Conservation (phyloP, 1,140 invertebrate genomes). For the Hermatobates lingyangjiaoensis region DNA sequence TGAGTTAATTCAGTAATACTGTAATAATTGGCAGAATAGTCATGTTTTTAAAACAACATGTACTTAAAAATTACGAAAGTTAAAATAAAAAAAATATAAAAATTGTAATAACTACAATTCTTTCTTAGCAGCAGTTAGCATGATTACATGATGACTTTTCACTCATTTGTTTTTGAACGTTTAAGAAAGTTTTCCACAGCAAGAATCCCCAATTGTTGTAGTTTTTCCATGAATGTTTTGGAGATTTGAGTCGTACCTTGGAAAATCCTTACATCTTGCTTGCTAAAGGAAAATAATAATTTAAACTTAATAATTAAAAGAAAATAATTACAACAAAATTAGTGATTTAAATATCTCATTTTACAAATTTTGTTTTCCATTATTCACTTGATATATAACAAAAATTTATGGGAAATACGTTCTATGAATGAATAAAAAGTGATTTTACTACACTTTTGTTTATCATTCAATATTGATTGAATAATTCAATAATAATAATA, state of each 20-base stretch:
- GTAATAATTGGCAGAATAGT: too few species aligned
- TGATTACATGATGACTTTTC: too few species aligned
- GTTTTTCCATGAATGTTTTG: constrained; percentile 51
- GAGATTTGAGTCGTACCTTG: constrained; percentile 44
- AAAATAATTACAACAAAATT: not conserved
- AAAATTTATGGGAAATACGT: not conserved
- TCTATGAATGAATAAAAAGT: not conserved
- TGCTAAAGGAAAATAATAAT: constrained; percentile 33
- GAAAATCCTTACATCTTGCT: constrained; percentile 54
- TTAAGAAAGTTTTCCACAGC: constrained; percentile 39
- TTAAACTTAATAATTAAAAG: constrained; percentile 1
- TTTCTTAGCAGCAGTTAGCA: too few species aligned
- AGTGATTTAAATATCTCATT: not conserved
- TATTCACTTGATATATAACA: not conserved
- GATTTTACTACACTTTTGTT: not conserved
- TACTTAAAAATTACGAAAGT: too few species aligned
- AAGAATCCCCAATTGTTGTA: constrained; percentile 40
- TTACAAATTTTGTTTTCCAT: not conserved
- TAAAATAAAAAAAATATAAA: too few species aligned
- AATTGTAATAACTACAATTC: too few species aligned
- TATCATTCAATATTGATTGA: not conserved
- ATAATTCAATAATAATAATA: too few species aligned
- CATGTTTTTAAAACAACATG: too few species aligned
- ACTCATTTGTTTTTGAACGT: too few species aligned
- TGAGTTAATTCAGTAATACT: too few species aligned